phyloP scores from a whole-genome alignment of 2,113 vertebrate genomes.

The Hippocampus barbouri region DNA sequence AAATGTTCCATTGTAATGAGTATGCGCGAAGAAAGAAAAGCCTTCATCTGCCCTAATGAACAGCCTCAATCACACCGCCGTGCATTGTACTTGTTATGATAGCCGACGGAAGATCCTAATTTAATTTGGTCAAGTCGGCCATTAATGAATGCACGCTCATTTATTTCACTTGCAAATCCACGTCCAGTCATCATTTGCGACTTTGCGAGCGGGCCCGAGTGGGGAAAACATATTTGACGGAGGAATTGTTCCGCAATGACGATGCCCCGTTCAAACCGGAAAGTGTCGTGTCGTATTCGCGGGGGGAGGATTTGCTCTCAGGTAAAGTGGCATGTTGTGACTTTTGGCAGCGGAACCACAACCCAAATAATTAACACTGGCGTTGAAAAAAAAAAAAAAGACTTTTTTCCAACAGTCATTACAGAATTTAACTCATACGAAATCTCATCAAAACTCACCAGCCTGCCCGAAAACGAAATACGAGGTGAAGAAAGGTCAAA shows the following conservation, averaged over 20 bases:
- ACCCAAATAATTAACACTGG: no score
- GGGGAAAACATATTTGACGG: neutral
- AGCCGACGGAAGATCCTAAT: neutral
- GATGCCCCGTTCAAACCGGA: no score
- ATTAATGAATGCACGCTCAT: neutral
- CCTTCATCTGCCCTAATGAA: conserved; percentile 32
- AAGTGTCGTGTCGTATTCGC: no score
- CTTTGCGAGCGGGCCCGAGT: neutral
- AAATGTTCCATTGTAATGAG: conserved; percentile 32
- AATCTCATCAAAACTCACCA: no score
- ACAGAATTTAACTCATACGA: no score
- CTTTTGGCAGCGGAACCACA: no score
- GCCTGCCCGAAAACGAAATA: no score
- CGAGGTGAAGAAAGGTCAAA: no score
- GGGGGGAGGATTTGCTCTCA: no score
- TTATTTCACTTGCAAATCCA: neutral
- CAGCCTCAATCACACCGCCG: conserved; percentile 12
- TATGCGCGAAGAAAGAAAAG: conserved; percentile 21
- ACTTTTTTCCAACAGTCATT: no score
- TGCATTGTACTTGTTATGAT: neutral
- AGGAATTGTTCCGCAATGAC: neutral
- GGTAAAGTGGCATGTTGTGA: no score
- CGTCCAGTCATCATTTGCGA: neutral
- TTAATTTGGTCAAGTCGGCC: neutral
- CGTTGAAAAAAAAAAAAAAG: no score